phyloP scores from a whole-genome alignment of 1,140 invertebrate species.

The Scylla paramamosain region DNA sequence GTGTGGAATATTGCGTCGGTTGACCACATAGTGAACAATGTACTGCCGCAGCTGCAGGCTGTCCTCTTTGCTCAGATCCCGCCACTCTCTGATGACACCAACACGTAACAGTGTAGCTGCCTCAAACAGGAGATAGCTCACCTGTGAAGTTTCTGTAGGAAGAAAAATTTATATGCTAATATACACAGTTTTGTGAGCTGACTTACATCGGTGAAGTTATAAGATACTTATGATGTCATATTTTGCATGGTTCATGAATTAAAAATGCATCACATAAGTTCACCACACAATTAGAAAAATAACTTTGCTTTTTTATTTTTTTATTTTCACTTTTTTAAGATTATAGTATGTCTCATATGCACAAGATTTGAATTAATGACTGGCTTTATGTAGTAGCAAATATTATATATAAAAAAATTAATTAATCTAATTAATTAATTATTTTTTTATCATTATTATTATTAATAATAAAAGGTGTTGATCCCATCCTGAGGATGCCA shows the following conservation, averaged over 20 bases:
- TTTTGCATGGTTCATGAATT: neutral
- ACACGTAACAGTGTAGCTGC: conserved; percentile 91
- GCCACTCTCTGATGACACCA: conserved; percentile 91
- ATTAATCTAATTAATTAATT: too few species aligned
- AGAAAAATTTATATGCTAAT: conserved; percentile 35
- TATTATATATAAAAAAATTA: too few species aligned
- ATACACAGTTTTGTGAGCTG: neutral
- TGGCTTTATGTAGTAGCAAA: too few species aligned
- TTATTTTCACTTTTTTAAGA: neutral
- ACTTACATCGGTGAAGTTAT: too few species aligned
- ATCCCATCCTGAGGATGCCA: too few species aligned
- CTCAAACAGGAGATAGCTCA: conserved; percentile 93
- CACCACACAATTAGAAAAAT: neutral
- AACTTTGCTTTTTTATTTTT: neutral
- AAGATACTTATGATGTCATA: too few species aligned
- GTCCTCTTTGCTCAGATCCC: conserved; percentile 84
- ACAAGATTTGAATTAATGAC: too few species aligned
- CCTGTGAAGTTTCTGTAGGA: conserved; percentile 85
- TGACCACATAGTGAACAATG: conserved; percentile 88
- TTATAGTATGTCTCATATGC: too few species aligned
- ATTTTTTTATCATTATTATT: too few species aligned
- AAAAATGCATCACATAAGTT: neutral
- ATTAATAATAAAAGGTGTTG: too few species aligned
- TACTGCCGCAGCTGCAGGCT: conserved; percentile 88
- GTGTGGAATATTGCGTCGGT: conserved; percentile 83